Evolutionary conservation across 2,797 vertebrate genomes (phyloP).

Genomic region (Enteromius trimaculatus): DNA sequence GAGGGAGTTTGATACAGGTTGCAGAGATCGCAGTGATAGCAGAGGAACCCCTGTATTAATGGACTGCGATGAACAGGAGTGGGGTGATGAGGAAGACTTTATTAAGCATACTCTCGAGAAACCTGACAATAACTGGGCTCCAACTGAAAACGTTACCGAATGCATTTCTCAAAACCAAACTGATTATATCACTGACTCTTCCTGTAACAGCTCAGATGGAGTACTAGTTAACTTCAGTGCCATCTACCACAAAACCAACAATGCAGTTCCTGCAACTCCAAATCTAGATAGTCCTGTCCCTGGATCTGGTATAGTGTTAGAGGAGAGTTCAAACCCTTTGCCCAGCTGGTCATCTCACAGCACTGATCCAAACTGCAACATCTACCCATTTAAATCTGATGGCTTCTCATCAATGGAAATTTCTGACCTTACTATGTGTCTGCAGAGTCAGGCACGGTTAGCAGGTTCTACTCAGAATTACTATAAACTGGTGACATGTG

Average conservation of each 20-base stretch:
- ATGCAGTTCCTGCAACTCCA: conserved; percentile 78
- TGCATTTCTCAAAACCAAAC: conserved; percentile 78
- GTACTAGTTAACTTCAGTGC: conserved; percentile 93
- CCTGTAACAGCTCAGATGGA: conserved; percentile 94
- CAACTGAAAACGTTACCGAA: conserved; percentile 71
- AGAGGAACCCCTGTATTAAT: conserved; percentile 73
- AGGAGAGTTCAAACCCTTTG: conserved; percentile 66
- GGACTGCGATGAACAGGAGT: conserved; percentile 66
- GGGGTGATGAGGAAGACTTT: conserved; percentile 66
- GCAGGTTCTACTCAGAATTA: conserved; percentile 94
- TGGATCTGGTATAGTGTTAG: conserved; percentile 62
- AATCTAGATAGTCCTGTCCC: conserved; percentile 79
- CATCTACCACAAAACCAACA: conserved; percentile 90
- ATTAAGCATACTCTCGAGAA: conserved; percentile 65
- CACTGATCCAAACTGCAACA: conserved; percentile 92
- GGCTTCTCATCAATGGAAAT: conserved; percentile 77
- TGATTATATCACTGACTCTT: conserved; percentile 88
- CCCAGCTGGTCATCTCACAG: conserved; percentile 79
- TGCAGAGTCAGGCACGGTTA: conserved; percentile 86
- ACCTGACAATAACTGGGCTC: conserved; percentile 75
- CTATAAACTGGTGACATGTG: conserved; percentile 95
- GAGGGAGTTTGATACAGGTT: conserved; percentile 75
- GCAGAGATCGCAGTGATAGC: conserved; percentile 62
- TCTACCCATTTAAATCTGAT: conserved; percentile 81
- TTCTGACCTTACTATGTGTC: conserved; percentile 85